These are phyloP conservation scores for Drosophila lacteicornis DNA, from an alignment of 1,140 invertebrate genomes.

Conservation along the genomic window DNA sequence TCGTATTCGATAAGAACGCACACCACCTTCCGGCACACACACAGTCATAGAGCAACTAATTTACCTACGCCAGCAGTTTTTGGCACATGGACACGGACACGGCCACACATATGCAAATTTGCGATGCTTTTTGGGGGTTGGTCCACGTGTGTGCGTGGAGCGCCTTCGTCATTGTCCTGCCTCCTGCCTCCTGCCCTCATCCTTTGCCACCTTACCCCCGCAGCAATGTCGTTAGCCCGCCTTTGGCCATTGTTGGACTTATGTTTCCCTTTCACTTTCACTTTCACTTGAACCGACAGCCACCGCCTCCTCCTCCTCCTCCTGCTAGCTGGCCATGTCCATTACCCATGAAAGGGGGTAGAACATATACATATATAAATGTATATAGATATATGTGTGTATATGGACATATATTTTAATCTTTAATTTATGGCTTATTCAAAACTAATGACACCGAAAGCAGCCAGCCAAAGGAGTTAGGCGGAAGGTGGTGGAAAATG, in stretches of 20 bases:
- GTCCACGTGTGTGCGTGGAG: conserved; percentile 41
- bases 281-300: conserved; percentile 24
- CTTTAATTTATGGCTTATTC: conserved; percentile 83
- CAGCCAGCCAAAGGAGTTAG: conserved; percentile 47
- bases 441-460: conserved; percentile 82
- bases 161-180: conserved; percentile 34
- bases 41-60: conserved; percentile 62
- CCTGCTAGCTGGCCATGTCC: conserved; percentile 35
- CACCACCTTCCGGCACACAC: conserved; percentile 49
- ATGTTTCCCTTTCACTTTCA: conserved; percentile 69
- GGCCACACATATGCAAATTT: conserved; percentile 74
- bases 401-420: conserved; percentile 65
- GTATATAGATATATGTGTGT: conserved; percentile 10
- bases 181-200: not conserved
- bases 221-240: conserved; percentile 63
- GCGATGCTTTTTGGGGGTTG: conserved; percentile 70
- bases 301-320: not conserved
- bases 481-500: not conserved
- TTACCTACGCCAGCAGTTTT: conserved; percentile 81
- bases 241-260: conserved; percentile 76
- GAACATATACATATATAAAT: conserved; percentile 27
- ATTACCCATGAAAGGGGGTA: conserved; percentile 42
- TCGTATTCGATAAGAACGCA: conserved; percentile 35
- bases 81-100: conserved; percentile 47
- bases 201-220: not conserved